Evolutionary conservation across 2,797 vertebrate species (phyloP).

Genomic region (Hybognathus amarus): DNA sequence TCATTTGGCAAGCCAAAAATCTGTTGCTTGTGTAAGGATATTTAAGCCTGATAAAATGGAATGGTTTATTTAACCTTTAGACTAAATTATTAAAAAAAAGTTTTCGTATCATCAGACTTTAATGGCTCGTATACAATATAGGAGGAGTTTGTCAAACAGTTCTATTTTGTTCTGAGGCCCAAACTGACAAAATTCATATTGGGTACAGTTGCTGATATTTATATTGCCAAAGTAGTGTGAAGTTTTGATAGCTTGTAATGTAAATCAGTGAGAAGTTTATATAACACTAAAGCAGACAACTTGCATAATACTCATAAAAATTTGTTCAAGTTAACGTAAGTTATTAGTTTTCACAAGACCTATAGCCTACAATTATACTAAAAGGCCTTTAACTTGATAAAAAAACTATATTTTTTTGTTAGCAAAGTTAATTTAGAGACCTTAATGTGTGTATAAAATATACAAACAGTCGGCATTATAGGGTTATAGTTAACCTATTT

Average conservation of each 20-base stretch:
- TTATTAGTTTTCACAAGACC: neutral
- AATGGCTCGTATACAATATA: neutral
- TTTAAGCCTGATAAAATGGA: constrained; percentile 1
- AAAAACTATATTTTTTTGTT: neutral
- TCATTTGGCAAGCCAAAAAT: neutral
- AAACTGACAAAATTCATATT: neutral
- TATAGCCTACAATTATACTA: neutral
- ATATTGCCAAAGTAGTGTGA: neutral
- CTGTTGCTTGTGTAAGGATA: neutral
- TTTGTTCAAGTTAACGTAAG: neutral
- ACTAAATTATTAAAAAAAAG: neutral
- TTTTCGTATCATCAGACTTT: neutral
- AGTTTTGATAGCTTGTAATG: neutral
- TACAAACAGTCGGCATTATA: neutral
- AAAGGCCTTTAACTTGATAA: neutral
- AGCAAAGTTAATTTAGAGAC: neutral
- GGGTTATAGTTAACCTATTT: neutral
- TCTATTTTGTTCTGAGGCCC: neutral
- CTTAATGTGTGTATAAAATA: neutral
- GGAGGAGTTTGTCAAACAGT: neutral
- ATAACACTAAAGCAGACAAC: neutral
- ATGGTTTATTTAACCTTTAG: neutral
- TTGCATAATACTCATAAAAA: neutral
- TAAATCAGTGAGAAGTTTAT: neutral
- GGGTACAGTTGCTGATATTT: neutral